Conservation (phyloP, 2,113 vertebrate genomes). For the Theropithecus gelada region DNA sequence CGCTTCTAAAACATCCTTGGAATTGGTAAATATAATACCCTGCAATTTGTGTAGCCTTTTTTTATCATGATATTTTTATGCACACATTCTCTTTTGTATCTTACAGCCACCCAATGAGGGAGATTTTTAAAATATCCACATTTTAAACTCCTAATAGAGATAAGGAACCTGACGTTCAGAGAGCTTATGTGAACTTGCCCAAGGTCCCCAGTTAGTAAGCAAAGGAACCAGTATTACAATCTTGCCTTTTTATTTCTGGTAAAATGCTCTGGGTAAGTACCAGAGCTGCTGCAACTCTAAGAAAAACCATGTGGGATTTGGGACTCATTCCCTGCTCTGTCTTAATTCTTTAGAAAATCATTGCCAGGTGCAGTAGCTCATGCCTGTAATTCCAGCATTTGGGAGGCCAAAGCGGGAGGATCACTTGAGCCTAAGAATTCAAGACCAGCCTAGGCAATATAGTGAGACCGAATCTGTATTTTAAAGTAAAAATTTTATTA, state of each 20-base stretch:
- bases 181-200: not conserved
- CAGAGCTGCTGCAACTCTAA: not conserved
- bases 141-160: not conserved
- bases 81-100: not conserved
- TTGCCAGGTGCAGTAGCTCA: too few species aligned
- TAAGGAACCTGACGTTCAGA: not conserved
- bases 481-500: too few species aligned
- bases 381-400: too few species aligned
- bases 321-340: not conserved
- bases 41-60: not conserved
- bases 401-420: too few species aligned
- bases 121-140: not conserved
- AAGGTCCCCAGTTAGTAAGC: not conserved
- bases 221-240: not conserved
- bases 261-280: not conserved
- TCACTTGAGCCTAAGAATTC: too few species aligned
- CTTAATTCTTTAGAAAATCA: not conserved
- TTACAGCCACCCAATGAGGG: not conserved
- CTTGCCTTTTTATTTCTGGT: not conserved
- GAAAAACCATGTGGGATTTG: not conserved
- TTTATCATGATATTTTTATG: not conserved
- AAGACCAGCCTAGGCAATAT: too few species aligned
- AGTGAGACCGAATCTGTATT: too few species aligned
- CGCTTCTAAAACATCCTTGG: constrained; percentile 23
- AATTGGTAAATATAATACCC: not conserved